Conservation (phyloP, 2,797 vertebrate species). For the Triplophysa yarkandensis region DNA sequence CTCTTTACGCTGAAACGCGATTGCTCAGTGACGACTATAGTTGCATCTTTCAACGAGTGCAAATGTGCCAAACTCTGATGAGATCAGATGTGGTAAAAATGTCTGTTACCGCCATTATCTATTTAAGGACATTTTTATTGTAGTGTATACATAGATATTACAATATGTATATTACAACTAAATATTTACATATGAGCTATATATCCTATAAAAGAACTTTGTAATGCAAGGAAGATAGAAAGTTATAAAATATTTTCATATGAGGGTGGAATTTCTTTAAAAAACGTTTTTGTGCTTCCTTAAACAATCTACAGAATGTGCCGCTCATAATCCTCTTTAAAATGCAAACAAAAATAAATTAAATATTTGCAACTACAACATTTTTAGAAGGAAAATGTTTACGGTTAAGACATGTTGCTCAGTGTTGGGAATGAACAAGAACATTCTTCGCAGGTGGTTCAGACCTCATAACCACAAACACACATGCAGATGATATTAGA, state of each 20-base stretch:
- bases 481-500: slow-evolving; percentile 46
- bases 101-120: not conserved
- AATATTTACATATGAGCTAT: no score
- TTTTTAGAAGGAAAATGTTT: not conserved
- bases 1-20: slow-evolving; percentile 63
- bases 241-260: no score
- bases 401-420: not conserved
- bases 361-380: not conserved
- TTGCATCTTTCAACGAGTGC: slow-evolving; percentile 29
- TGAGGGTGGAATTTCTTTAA: no score
- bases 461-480: slow-evolving; percentile 30
- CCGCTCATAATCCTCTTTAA: no score
- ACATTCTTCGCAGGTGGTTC: slow-evolving; percentile 20
- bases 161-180: no score
- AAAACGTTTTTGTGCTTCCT: not conserved
- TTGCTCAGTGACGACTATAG: slow-evolving; percentile 48
- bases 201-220: no score
- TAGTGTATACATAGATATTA: no score
- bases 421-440: not conserved
- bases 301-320: not conserved
- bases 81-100: not conserved
- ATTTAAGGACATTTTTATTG: not conserved
- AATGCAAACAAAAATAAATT: not conserved
- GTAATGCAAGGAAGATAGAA: no score
- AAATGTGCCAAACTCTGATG: slow-evolving; percentile 4